Conservation (phyloP, 2,797 vertebrate genomes). For the Pangasius larnaudii region DNA sequence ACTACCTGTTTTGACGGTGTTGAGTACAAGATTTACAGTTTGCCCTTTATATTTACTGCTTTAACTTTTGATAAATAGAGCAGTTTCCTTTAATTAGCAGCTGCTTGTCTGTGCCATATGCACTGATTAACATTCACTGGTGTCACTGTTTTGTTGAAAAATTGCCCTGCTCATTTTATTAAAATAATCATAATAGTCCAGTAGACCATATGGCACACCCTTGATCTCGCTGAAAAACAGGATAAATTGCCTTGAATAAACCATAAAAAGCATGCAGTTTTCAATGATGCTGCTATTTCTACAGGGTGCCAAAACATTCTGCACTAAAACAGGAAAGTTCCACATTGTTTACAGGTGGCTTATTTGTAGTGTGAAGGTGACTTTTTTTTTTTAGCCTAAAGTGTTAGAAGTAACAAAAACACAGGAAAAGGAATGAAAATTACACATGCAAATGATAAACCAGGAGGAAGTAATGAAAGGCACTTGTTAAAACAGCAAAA, state of each 20-base stretch:
- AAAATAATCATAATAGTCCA: constrained; percentile 17
- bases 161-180: not conserved
- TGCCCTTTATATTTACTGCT: not conserved
- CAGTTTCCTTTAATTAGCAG: constrained; percentile 6
- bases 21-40: constrained; percentile 4
- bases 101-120: constrained; percentile 10
- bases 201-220: constrained; percentile 3
- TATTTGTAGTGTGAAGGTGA: not conserved
- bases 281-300: not conserved
- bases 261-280: not conserved
- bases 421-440: not conserved
- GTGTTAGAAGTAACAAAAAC: not conserved
- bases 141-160: constrained; percentile 13
- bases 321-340: not conserved
- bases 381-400: not conserved
- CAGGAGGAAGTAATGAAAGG: not conserved
- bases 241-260: not conserved
- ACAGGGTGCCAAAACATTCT: constrained; percentile 1
- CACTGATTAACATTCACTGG: constrained; percentile 13
- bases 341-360: not conserved
- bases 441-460: not conserved
- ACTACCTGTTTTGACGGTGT: not conserved
- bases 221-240: not conserved
- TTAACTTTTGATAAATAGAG: not conserved
- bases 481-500: not conserved